Evolutionary conservation across 2,797 vertebrate species (phyloP).

Genomic region (Chaunax sp.): DNA sequence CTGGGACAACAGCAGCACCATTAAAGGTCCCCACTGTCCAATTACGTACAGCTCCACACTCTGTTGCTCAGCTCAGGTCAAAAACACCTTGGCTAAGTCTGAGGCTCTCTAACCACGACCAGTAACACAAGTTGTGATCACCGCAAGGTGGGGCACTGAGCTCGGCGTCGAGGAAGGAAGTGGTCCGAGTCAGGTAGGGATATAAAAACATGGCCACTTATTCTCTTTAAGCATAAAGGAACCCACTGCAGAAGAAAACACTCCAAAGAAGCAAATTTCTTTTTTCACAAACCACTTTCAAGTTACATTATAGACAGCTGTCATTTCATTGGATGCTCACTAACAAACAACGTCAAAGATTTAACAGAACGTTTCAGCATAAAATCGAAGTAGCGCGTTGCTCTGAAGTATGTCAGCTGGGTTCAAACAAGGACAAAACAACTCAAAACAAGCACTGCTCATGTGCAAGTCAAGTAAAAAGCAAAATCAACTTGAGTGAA

Average conservation of each 20-base stretch:
- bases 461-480: too few relatives aligned
- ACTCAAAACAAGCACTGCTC: too few relatives aligned
- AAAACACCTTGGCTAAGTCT: constrained; percentile 22
- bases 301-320: too few relatives aligned
- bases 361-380: background rate
- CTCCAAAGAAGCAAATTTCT: background rate
- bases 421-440: too few relatives aligned
- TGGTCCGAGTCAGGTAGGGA: background rate
- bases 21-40: constrained; percentile 50
- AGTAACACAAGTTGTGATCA: constrained; percentile 3
- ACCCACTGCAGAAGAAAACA: background rate
- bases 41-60: constrained; percentile 55
- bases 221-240: background rate
- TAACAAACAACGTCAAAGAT: background rate
- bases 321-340: background rate
- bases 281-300: background rate
- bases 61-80: constrained; percentile 36
- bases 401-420: too few relatives aligned
- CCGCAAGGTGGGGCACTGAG: background rate
- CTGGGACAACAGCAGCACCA: constrained; percentile 26
- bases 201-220: background rate
- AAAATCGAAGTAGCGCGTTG: background rate
- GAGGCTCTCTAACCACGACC: constrained; percentile 19
- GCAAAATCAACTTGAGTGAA: too few relatives aligned
- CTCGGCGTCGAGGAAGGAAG: background rate